Percentiles rank a stretch among this genome's conserved stretches.
These are phyloP conservation scores for Eumaeus atala DNA, from an alignment of 1,140 invertebrate species.

Conservation along the genomic window DNA sequence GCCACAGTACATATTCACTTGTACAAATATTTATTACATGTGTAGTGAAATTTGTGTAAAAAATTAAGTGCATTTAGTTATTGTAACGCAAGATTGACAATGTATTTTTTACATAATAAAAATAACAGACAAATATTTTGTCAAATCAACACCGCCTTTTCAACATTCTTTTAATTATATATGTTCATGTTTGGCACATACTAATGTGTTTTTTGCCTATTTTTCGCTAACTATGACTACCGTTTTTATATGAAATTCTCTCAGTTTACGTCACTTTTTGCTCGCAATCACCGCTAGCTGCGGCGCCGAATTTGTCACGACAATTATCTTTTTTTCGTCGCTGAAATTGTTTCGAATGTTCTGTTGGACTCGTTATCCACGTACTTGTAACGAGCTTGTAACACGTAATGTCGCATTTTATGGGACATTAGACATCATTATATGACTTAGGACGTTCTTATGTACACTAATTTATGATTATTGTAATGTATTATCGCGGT, in stretches of 20 bases:
- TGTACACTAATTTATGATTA: not conserved
- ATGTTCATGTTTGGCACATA: no score
- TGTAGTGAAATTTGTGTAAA: no score
- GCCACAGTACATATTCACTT: no score
- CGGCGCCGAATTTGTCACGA: conserved; percentile 8
- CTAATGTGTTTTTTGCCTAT: no score
- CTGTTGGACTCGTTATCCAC: not conserved
- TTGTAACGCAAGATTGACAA: no score
- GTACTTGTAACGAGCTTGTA: conserved; percentile 3
- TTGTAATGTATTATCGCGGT: no score
- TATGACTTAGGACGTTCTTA: conserved; percentile 2
- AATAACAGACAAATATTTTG: no score
- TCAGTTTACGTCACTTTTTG: not conserved
- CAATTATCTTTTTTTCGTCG: conserved; percentile 11
- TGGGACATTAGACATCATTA: conserved; percentile 2
- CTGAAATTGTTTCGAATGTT: conserved; percentile 9
- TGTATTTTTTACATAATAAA: no score
- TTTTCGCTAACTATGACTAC: not conserved
- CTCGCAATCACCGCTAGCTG: conserved; percentile 8
- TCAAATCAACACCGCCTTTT: no score
- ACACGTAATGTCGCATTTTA: conserved; percentile 9
- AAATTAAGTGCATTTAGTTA: no score
- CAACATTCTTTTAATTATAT: no score
- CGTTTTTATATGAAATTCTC: not conserved
- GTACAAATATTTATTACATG: no score